Evolutionary conservation across 2,888 invertebrate species (phyloP), one percentile per base, ranked within the genome.

Genomic region (Aethes cnicana): DNA sequence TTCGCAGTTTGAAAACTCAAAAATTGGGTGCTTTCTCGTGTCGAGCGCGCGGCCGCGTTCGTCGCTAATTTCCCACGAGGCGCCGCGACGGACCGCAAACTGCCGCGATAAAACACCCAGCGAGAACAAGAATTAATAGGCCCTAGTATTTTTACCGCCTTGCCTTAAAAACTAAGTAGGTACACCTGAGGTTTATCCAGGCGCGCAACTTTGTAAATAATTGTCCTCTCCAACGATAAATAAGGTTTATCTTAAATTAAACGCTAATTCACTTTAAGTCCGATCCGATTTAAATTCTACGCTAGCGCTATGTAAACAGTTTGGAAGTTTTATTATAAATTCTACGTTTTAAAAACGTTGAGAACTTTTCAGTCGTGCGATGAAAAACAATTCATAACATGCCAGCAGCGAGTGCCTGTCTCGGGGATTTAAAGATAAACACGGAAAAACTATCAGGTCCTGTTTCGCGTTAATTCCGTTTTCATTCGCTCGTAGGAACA

Each of bases 401-500:
- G 35, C 25, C 21, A 42, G 26, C n/a, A 25, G 49, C 43, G 12
- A 26, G 28, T 14, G 26, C 11, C 11, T 20, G 43, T 43, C 30
- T 14, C 42, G 3, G 26, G 26, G 25, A 33, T 42, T 35, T 50
- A 44, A 23, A 30, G 30, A 39, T 23, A 36, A 32, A 37, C 37
- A 43, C 12, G 26, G 41, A n/a, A 36, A 23, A 52, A 46, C 52
- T 52, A 52, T 52, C 46, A 46, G 26, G 17, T 36, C 20, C 20
- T 16, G 39, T 49, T 49, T 56, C 43, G 47, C 55, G 42, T 53
- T 46, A 50, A 56, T 56, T 55, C 50, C 37, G 37, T 53, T 57
- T 50, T 56, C 52, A 58, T 59, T 56, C 44, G 48, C 47, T 37
- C 44, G 43, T 43, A 35, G 49, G 53, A 53, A 57, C 57, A 56